These are phyloP conservation scores for Sylvilagus bachmani DNA, from an alignment of 2,113 vertebrate species.

Conservation along the genomic window DNA sequence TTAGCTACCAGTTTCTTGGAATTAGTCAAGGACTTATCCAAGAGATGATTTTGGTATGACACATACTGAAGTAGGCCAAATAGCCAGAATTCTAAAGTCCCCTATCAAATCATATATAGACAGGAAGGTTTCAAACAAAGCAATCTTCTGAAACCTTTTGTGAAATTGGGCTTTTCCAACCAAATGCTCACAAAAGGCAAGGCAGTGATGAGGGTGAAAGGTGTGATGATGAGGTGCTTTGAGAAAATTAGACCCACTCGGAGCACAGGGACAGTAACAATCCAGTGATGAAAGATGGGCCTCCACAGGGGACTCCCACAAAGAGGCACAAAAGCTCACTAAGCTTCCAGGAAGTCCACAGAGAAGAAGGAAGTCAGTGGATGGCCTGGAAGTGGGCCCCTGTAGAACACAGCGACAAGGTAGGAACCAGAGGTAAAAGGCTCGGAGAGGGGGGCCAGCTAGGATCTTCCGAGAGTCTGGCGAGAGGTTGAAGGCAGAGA, in stretches of 20 bases:
- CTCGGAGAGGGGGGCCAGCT: background rate
- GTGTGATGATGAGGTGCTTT: background rate
- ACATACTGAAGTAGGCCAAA: background rate
- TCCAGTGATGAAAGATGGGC: background rate
- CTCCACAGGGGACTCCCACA: background rate
- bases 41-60: background rate
- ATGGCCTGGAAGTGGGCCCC: background rate
- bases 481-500: background rate
- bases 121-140: slow-evolving; percentile 5
- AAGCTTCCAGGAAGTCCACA: background rate
- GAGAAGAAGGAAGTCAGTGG: background rate
- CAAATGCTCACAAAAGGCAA: slow-evolving; percentile 19
- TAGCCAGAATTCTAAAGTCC: background rate
- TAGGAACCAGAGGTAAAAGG: background rate
- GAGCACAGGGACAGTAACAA: background rate
- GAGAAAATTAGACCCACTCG: background rate
- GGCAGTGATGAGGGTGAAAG: background rate
- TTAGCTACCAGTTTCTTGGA: slow-evolving; percentile 13
- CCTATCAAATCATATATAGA: background rate
- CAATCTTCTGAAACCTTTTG: background rate
- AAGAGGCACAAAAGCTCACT: background rate
- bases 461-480: background rate
- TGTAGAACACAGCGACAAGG: background rate
- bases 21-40: slow-evolving; percentile 19
- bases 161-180: slow-evolving; percentile 22